Evolutionary conservation across 2,113 vertebrate genomes (phyloP).

Genomic region (Numida meleagris): DNA sequence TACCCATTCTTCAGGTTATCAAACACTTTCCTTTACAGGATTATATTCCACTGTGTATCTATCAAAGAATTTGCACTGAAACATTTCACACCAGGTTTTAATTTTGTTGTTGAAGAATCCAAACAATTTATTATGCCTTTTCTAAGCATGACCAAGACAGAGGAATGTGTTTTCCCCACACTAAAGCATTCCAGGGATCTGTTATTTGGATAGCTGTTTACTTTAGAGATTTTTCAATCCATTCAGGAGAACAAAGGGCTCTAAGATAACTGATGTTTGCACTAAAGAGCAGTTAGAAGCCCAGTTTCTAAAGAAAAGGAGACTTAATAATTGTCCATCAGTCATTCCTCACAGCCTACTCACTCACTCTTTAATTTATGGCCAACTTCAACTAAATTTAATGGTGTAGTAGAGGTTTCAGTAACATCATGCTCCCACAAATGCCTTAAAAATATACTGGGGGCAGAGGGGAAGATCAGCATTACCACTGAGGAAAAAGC

Average conservation of each 20-base stretch:
- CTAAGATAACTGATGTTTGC: conserved; percentile 5
- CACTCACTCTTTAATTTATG: background rate
- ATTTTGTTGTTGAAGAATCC: background rate
- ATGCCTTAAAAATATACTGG: background rate
- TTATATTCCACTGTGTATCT: background rate
- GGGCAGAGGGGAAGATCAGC: background rate
- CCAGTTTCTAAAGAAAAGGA: conserved; percentile 7
- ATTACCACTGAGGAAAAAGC: background rate
- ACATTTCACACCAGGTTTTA: background rate
- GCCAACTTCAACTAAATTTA: background rate
- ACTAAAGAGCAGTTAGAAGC: conserved; percentile 13
- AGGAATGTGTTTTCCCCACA: conserved; percentile 47
- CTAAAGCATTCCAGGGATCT: conserved; percentile 51
- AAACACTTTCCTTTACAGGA: background rate
- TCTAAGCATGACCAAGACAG: conserved; percentile 5
- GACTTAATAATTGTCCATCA: background rate
- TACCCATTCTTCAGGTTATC: background rate
- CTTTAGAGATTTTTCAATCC: conserved; percentile 39
- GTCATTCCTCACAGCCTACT: background rate
- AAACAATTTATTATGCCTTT: conserved; percentile 19
- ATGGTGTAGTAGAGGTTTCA: background rate
- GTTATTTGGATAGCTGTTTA: conserved; percentile 54
- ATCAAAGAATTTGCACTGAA: background rate
- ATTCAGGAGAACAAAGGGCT: conserved; percentile 8
- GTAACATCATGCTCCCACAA: background rate